Conservation (phyloP, 2,797 vertebrate genomes). For the Chlorospingus semifuscus region DNA sequence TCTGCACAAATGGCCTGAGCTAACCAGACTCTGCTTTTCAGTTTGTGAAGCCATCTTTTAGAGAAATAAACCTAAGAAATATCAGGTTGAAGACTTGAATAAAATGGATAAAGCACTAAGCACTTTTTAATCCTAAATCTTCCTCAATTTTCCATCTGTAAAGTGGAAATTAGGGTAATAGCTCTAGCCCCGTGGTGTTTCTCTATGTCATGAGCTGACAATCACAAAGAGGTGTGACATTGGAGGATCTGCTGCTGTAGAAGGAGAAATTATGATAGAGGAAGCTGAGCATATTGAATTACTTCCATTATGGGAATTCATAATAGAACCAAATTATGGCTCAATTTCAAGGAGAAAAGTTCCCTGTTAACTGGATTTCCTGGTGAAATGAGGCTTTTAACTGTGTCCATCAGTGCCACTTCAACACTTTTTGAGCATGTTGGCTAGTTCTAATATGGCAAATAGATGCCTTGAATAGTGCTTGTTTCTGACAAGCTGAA, state of each 20-base stretch:
- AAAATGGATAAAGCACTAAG: not conserved
- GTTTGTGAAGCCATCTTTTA: not conserved
- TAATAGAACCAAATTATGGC: constrained; percentile 30
- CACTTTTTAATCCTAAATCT: not conserved
- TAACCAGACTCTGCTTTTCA: not conserved
- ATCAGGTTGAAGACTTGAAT: not conserved
- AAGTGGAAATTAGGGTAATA: not conserved
- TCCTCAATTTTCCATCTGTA: not conserved
- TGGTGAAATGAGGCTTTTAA: constrained; percentile 33
- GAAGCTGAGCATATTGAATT: constrained; percentile 22
- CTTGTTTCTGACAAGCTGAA: not conserved
- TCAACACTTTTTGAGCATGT: not conserved
- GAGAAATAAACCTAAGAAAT: not conserved
- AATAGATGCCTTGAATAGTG: not conserved
- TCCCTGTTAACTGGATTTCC: constrained; percentile 20
- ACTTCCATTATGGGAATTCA: constrained; percentile 6
- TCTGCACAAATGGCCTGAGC: not conserved
- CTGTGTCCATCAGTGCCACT: not conserved
- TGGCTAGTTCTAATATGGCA: not conserved
- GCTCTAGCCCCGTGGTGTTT: not conserved
- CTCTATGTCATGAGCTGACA: not conserved
- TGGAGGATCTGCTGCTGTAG: not conserved
- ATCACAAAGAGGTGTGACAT: not conserved
- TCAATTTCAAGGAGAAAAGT: not conserved
- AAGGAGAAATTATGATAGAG: not conserved